Evolutionary conservation across 35 echinoderm and acorn worm species (phyloP), one percentile per base, ranked within the genome.

Genomic region (Acanthaster planci): DNA sequence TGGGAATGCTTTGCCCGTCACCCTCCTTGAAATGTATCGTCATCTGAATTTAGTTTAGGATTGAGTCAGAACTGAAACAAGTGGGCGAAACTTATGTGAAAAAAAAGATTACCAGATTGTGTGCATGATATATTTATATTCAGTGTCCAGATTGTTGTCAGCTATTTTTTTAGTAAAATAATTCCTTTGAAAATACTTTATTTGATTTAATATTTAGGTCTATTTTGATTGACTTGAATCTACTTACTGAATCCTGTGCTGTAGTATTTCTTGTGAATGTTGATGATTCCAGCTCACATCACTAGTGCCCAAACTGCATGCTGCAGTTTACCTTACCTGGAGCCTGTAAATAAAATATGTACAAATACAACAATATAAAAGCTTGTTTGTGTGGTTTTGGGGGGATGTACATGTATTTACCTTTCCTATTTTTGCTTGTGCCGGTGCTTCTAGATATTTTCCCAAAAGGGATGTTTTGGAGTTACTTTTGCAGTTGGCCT

Each of bases 291-390:
- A 72, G 4, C 12, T 47, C 12, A 47, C 42, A 47, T 47, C 12
- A 47, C 42, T 47, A 47, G 64, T 72, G 64, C 64, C 64, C 64
- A 72, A 72, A 72, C 64, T 72, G 64, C 64, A 72, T 72, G 64
- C 64, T 72, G 64, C 64, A 72, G 64, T 72, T 72, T 21, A 26
- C 26, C 14, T 72, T 27, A 31, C 30, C 26, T 31, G 8, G n/a
- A 72, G 64, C 64, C 64, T 72, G 64, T 72, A 72, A 72, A 72
- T 72, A 72, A 72, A 72, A 34, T 31, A 26, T 72, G 64, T 72
- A 72, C 64, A 72, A 72, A 47, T n/a, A 72, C 64, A 34, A 72
- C 21, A 72, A 72, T 34, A 14, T 72, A 31, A 72, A 26, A 72
- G 30, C n/a, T 14, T 29, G 0, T 19, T 72, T 36, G 64, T 21